Conservation (phyloP, 1,140 invertebrate genomes). For the Aphaenogaster rudis region DNA sequence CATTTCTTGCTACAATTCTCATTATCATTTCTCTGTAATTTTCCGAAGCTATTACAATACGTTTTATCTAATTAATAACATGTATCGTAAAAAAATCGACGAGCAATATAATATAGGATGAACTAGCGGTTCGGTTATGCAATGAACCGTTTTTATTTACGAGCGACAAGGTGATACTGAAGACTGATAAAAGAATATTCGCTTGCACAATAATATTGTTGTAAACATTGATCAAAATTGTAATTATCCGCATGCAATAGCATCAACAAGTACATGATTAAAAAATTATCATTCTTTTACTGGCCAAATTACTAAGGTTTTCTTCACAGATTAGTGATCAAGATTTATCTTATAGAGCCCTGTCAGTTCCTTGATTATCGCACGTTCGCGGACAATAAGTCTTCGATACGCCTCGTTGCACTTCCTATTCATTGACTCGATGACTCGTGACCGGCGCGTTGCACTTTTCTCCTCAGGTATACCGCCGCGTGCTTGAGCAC, state of each 20-base stretch:
- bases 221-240: not conserved
- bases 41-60: not conserved
- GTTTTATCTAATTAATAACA: slow-evolving; percentile 2
- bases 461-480: slow-evolving; percentile 13
- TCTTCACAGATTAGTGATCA: not conserved
- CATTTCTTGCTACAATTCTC: not conserved
- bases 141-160: slow-evolving; percentile 2
- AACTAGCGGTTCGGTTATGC: not conserved
- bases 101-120: not conserved
- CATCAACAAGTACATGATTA: not conserved
- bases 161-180: not conserved
- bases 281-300: not conserved
- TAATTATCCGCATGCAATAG: not conserved
- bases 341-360: not conserved
- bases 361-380: not conserved
- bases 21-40: slow-evolving; percentile 25
- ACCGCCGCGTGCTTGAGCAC: slow-evolving; percentile 2
- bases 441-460: not conserved
- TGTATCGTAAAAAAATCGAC: not conserved
- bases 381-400: not conserved
- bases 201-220: not conserved
- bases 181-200: not conserved
- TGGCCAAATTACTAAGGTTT: not conserved
- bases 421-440: slow-evolving; percentile 25
- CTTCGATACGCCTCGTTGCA: slow-evolving; percentile 23